A percentile compares a stretch with the other conserved stretches of the same genome.
Conservation (phyloP, 2,113 vertebrate species). For the Ceuthmochares aereus region DNA sequence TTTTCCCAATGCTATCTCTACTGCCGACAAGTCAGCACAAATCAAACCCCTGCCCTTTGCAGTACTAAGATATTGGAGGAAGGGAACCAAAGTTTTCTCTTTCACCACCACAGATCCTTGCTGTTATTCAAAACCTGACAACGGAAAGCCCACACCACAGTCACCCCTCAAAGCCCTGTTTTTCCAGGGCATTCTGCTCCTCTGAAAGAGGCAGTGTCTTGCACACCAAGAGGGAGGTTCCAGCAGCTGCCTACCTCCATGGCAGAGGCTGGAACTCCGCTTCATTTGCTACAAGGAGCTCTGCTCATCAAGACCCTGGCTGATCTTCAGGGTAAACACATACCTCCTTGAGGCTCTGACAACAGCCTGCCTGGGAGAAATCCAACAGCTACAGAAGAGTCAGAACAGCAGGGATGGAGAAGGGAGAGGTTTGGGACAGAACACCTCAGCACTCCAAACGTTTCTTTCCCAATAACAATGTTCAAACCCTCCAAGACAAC, state of each 20-base stretch:
- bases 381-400: background rate
- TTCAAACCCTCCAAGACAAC: background rate
- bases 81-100: background rate
- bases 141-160: background rate
- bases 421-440: background rate
- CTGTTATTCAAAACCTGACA: background rate
- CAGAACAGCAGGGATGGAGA: background rate
- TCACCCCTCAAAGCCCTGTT: background rate
- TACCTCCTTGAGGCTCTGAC: background rate
- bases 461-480: background rate
- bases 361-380: background rate
- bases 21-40: background rate
- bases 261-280: background rate
- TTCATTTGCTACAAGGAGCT: background rate
- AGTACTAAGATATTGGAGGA: accelerated
- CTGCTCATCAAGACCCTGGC: background rate
- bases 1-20: background rate
- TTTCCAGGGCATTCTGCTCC: background rate
- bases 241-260: background rate
- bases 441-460: background rate
- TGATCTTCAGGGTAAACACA: slow-evolving; percentile 8
- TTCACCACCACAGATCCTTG: accelerated
- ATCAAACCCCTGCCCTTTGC: background rate
- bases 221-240: accelerated
- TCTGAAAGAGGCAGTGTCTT: background rate